Evolutionary conservation across 2,888 invertebrate genomes (phyloP).

Genomic region (Scaptomyza tumidula): DNA sequence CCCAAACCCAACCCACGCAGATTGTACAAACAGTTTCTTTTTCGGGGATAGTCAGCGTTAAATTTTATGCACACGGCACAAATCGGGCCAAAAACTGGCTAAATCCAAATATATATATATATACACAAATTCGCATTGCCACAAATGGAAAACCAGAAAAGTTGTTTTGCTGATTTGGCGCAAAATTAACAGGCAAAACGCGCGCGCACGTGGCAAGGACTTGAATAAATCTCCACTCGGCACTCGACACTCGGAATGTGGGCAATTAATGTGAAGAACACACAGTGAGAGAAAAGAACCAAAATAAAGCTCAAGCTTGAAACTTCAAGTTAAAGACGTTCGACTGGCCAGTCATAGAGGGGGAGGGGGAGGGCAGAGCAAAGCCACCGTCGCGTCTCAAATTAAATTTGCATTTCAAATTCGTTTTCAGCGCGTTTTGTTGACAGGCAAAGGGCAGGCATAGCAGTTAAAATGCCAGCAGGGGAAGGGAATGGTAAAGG

Average conservation of each 20-base stretch:
- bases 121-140: constrained; percentile 12
- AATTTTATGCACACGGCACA: constrained; percentile 77
- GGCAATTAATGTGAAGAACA: constrained; percentile 68
- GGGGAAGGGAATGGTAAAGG: neutral
- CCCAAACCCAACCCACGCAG: neutral
- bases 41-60: constrained; percentile 63
- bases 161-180: constrained; percentile 81
- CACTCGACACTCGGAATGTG: constrained; percentile 42
- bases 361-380: neutral
- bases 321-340: constrained; percentile 1
- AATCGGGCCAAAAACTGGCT: constrained; percentile 46
- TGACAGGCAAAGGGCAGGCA: constrained; percentile 56
- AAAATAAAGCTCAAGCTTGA: neutral
- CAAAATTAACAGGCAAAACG: constrained; percentile 78
- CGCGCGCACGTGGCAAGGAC: constrained; percentile 55
- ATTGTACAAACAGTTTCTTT: constrained; percentile 41
- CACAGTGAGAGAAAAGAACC: neutral
- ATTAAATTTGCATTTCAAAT: constrained; percentile 82
- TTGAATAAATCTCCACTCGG: constrained; percentile 15
- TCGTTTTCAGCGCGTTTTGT: constrained; percentile 66
- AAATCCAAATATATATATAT: neutral
- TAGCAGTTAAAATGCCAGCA: neutral
- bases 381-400: constrained; percentile 70
- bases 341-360: neutral
- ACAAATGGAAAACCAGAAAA: constrained; percentile 61